These are phyloP conservation scores for Erythrolamprus reginae DNA, from an alignment of 2,113 vertebrate genomes.

Conservation along the genomic window DNA sequence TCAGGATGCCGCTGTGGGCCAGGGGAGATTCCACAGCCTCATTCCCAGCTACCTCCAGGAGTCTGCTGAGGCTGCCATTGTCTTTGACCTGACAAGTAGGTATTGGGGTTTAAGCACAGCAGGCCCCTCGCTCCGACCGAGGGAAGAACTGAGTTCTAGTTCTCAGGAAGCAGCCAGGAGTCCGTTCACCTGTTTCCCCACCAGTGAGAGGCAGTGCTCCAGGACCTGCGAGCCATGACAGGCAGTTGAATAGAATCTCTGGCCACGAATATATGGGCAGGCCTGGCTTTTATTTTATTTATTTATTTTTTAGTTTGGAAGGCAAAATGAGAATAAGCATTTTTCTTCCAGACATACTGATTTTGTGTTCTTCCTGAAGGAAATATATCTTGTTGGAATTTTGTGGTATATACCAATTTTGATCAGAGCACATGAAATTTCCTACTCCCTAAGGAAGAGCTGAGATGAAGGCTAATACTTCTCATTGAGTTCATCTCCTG, in stretches of 20 bases:
- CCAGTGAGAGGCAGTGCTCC: no score
- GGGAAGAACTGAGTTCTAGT: background rate
- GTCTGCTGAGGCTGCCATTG: slow-evolving; percentile 88
- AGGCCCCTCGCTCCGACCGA: slow-evolving; percentile 19
- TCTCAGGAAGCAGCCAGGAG: background rate
- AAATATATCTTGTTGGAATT: background rate
- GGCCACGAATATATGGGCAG: background rate
- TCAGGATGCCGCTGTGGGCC: slow-evolving; percentile 87
- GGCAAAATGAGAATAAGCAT: background rate
- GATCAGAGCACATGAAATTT: background rate
- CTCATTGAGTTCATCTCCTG: background rate
- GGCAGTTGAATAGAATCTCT: background rate
- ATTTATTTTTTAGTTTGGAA: background rate
- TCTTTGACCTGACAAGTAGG: slow-evolving; percentile 93
- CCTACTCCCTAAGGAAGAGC: background rate
- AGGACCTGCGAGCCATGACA: no score
- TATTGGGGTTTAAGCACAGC: slow-evolving; percentile 65
- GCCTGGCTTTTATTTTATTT: background rate
- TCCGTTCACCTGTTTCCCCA: background rate
- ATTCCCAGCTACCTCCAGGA: slow-evolving; percentile 91
- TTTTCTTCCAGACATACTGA: background rate
- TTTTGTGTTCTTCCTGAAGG: background rate
- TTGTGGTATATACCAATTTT: background rate
- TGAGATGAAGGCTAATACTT: background rate
- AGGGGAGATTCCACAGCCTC: slow-evolving; percentile 91